Evolutionary conservation across 2,797 vertebrate species (phyloP).

Genomic region (Neosilurus mollespiculum): DNA sequence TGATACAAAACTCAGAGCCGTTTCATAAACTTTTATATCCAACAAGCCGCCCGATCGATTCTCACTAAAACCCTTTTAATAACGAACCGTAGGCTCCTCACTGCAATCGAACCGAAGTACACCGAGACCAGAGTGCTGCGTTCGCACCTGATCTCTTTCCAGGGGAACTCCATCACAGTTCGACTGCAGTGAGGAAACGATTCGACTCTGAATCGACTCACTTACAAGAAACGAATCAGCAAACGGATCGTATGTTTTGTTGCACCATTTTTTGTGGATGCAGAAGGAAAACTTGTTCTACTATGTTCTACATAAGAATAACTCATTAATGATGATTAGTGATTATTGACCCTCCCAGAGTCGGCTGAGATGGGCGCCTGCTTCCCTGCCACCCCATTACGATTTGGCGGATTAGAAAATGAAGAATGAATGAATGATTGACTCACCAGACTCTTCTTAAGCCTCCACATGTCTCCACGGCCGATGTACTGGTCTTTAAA

Average conservation of each 20-base stretch:
- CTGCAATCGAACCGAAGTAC: too few relatives aligned
- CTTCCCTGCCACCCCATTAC: too few relatives aligned
- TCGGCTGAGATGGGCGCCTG: too few relatives aligned
- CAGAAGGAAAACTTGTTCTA: neutral
- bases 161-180: neutral
- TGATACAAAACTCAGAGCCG: neutral
- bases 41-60: neutral
- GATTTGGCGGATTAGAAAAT: too few relatives aligned
- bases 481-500: conserved; percentile 99
- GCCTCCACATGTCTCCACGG: conserved; percentile 97
- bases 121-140: neutral
- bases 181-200: neutral
- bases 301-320: neutral
- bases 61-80: neutral
- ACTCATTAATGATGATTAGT: neutral
- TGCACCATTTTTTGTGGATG: neutral
- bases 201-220: neutral
- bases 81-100: too few relatives aligned
- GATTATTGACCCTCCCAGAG: conserved; percentile 68
- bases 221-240: neutral
- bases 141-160: neutral
- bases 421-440: too few relatives aligned
- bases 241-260: neutral
- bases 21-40: neutral
- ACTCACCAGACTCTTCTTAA: conserved; percentile 93